These are phyloP conservation scores for Oceanodroma tethys DNA, from an alignment of 2,113 vertebrate species.

Conservation along the genomic window DNA sequence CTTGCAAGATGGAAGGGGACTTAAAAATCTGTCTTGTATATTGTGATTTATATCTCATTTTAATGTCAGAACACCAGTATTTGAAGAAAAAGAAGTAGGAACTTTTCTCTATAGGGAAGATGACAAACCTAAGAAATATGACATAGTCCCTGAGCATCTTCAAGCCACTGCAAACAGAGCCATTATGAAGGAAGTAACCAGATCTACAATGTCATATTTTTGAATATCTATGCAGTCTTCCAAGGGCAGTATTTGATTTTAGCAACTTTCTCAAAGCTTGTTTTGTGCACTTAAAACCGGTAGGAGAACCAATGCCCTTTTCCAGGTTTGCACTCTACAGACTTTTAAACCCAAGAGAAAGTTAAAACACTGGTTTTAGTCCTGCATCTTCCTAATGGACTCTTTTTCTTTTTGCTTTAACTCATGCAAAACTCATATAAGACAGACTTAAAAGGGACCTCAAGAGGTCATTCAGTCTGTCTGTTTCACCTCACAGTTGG, in stretches of 20 bases:
- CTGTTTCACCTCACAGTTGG: not conserved
- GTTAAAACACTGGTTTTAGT: accelerated
- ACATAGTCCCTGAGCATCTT: not conserved
- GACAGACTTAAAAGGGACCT: not conserved
- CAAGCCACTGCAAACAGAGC: not conserved
- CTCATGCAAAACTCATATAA: not conserved
- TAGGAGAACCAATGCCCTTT: not conserved
- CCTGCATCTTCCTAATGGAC: not conserved
- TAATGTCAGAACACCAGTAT: not conserved
- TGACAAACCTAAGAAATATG: not conserved
- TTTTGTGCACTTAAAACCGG: not conserved
- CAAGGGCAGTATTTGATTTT: not conserved
- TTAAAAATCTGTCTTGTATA: not conserved
- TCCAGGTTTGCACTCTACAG: not conserved
- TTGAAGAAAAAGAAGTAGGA: not conserved
- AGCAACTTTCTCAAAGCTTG: not conserved
- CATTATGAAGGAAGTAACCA: not conserved
- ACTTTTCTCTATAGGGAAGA: not conserved
- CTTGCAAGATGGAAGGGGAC: not conserved
- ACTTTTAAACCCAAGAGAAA: not conserved
- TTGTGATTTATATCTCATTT: not conserved
- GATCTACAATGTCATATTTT: not conserved
- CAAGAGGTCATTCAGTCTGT: not conserved
- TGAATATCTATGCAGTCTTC: not conserved
- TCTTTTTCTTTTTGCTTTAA: not conserved